phyloP scores from a whole-genome alignment of 2,797 vertebrate genomes.

The Sebastes ruberrimus region DNA sequence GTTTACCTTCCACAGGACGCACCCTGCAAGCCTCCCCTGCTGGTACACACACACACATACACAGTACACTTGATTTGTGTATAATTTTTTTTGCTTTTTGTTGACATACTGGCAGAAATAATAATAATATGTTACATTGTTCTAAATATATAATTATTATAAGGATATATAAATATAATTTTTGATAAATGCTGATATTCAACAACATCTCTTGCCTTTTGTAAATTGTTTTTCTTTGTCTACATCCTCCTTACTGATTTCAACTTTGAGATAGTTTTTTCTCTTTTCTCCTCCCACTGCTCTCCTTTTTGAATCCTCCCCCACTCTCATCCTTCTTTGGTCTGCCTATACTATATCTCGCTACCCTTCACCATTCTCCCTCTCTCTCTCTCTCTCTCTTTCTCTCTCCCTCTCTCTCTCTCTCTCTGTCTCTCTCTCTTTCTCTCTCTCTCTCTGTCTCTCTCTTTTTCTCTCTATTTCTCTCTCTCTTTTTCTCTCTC shows the following conservation, averaged over 20 bases:
- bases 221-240: neutral
- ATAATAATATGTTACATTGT: neutral
- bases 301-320: constrained; percentile 4
- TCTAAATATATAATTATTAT: neutral
- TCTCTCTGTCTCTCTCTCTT: neutral
- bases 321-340: neutral
- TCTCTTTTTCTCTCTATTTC: neutral
- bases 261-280: neutral
- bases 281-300: neutral
- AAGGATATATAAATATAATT: neutral
- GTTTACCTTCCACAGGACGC: constrained; percentile 84
- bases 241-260: neutral
- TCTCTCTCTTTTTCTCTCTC: neutral
- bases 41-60: constrained; percentile 77
- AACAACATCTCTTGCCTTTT: neutral
- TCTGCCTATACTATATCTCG: neutral
- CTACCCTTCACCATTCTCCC: neutral
- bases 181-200: neutral
- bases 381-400: neutral
- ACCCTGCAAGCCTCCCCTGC: constrained; percentile 89
- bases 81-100: neutral
- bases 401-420: neutral
- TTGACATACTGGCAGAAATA: accelerated
- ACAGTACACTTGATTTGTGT: neutral
- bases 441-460: neutral